Conservation (phyloP, 2,797 vertebrate genomes). For the Malacoctenus gilli region DNA sequence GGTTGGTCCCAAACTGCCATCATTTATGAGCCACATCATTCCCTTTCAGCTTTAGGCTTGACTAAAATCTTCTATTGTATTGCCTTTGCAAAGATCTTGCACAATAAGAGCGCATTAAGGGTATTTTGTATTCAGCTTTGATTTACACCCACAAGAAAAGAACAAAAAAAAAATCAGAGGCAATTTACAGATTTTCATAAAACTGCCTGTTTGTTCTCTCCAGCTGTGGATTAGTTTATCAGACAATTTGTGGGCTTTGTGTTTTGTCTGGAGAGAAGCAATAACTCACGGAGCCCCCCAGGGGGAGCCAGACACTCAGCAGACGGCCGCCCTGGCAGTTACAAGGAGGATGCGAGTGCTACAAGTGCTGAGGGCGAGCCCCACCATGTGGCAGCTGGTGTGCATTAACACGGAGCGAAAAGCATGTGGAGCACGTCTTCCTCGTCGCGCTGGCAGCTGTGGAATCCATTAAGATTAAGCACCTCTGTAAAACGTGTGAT, state of each 20-base stretch:
- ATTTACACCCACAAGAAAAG: slow-evolving; percentile 17
- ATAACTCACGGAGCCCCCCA: slow-evolving; percentile 67
- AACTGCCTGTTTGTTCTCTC: slow-evolving; percentile 28
- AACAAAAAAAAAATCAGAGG: slow-evolving; percentile 9
- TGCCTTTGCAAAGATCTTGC: slow-evolving; percentile 7
- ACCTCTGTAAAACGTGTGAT: slow-evolving; percentile 11
- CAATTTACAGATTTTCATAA: slow-evolving; percentile 11
- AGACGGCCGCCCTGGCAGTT: slow-evolving; percentile 51
- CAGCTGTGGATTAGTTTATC: slow-evolving; percentile 51
- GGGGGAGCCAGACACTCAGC: slow-evolving; percentile 69
- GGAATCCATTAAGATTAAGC: slow-evolving; percentile 8
- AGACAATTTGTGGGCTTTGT: slow-evolving; percentile 32
- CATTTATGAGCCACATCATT: slow-evolving; percentile 25
- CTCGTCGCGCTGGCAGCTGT: slow-evolving; percentile 16
- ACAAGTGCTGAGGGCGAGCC: slow-evolving; percentile 65
- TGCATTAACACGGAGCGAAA: slow-evolving; percentile 39
- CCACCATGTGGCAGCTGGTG: slow-evolving; percentile 73
- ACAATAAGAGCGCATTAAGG: background rate
- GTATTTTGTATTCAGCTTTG: slow-evolving; percentile 13
- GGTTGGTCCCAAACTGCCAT: background rate
- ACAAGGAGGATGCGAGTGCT: background rate
- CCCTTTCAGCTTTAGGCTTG: slow-evolving; percentile 19
- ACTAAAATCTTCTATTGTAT: slow-evolving; percentile 13
- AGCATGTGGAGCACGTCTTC: slow-evolving; percentile 34
- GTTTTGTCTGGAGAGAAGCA: slow-evolving; percentile 41